phyloP scores from a whole-genome alignment of 2,797 vertebrate genomes.

The Atherinosoma microstoma region DNA sequence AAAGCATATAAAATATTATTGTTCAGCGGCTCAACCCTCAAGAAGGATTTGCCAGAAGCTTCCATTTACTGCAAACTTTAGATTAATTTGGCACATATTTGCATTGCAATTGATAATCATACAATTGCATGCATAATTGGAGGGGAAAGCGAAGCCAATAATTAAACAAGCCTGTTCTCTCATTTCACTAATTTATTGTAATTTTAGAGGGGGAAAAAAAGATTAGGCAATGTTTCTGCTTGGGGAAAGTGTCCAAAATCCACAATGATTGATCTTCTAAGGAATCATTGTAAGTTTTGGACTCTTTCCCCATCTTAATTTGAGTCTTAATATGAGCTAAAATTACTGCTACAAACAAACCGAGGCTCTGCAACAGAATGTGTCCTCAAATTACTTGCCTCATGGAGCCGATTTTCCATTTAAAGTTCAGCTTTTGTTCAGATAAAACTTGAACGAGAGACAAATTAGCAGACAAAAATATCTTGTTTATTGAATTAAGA shows the following conservation, averaged over 20 bases:
- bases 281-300: conserved; percentile 12
- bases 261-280: not conserved
- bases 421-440: not conserved
- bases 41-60: conserved; percentile 12
- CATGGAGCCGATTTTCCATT: not conserved
- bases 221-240: conserved; percentile 23
- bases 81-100: conserved; percentile 46
- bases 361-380: not conserved
- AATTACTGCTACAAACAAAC: not conserved
- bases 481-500: not conserved
- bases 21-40: not conserved
- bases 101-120: conserved; percentile 46
- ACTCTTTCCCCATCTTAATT: conserved; percentile 13
- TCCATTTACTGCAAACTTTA: conserved; percentile 2
- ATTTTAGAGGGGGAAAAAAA: conserved; percentile 27
- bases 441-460: not conserved
- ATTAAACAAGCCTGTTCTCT: conserved; percentile 54
- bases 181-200: conserved; percentile 48
- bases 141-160: conserved; percentile 37
- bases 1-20: not conserved
- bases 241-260: not conserved
- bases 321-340: not conserved
- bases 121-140: conserved; percentile 43
- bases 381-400: not conserved
- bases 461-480: not conserved